Conservation (phyloP, 2,113 vertebrate genomes). For the Lepus americanus region DNA sequence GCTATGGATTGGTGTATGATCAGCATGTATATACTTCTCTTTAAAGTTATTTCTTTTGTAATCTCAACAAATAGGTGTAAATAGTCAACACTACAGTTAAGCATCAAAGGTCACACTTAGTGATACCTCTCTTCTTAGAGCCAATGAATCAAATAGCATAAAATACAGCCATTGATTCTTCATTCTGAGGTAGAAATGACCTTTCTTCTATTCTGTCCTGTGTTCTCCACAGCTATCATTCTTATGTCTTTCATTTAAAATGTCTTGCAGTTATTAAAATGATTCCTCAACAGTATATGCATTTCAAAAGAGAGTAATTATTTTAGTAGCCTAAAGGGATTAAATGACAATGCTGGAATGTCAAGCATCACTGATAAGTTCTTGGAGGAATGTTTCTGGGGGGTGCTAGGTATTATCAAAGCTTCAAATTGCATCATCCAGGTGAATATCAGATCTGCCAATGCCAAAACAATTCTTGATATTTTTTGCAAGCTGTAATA, state of each 20-base stretch:
- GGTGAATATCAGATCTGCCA: background rate
- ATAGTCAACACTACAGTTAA: background rate
- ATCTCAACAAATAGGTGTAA: background rate
- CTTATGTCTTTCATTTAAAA: conserved; percentile 22
- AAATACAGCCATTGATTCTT: background rate
- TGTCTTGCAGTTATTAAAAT: conserved; percentile 40
- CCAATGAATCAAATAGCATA: background rate
- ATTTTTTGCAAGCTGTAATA: background rate
- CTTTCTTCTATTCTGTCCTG: background rate
- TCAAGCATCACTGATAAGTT: background rate
- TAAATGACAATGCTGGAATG: background rate
- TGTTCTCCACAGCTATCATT: conserved; percentile 2
- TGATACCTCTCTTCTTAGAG: background rate
- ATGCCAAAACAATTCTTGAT: background rate
- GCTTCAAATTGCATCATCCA: background rate
- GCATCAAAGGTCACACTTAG: background rate
- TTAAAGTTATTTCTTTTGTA: background rate
- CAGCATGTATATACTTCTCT: background rate
- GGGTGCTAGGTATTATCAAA: background rate
- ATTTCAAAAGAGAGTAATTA: conserved; percentile 35
- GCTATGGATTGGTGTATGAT: background rate
- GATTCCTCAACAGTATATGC: conserved; percentile 39
- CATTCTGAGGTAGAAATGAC: background rate
- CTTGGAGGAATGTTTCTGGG: background rate
- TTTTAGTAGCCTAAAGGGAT: conserved; percentile 38